Evolutionary conservation across 2,888 invertebrate genomes (phyloP).

Genomic region (Lypha dubia): DNA sequence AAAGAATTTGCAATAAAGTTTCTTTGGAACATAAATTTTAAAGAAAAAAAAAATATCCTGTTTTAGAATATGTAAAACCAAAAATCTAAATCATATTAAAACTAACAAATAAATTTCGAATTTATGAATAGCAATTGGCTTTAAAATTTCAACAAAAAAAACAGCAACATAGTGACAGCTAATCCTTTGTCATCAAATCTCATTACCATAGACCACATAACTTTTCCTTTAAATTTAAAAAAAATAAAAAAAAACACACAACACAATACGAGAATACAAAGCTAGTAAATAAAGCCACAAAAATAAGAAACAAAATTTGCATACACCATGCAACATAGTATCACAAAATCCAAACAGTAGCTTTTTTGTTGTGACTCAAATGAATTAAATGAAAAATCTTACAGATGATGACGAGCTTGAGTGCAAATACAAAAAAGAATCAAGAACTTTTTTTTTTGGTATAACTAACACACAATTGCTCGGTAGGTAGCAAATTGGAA

Average conservation of each 20-base stretch:
- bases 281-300: slow-evolving; percentile 52
- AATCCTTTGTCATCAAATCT: slow-evolving; percentile 70
- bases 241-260: not conserved
- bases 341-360: slow-evolving; percentile 67
- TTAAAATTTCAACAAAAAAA: not conserved
- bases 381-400: slow-evolving; percentile 63
- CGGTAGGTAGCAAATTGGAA: slow-evolving; percentile 72
- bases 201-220: slow-evolving; percentile 70
- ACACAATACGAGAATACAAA: not conserved
- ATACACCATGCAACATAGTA: slow-evolving; percentile 38
- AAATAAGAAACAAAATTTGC: slow-evolving; percentile 56
- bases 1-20: slow-evolving; percentile 27
- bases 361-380: slow-evolving; percentile 52
- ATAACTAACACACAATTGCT: slow-evolving; percentile 51
- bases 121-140: slow-evolving; percentile 71
- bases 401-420: slow-evolving; percentile 41
- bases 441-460: not conserved
- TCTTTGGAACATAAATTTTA: slow-evolving; percentile 1
- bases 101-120: slow-evolving; percentile 66
- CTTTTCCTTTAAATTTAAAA: slow-evolving; percentile 37
- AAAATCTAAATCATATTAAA: slow-evolving; percentile 49
- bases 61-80: slow-evolving; percentile 11
- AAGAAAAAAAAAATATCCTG: not conserved
- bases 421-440: slow-evolving; percentile 15
- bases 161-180: slow-evolving; percentile 59